Base-by-base conservation (phyloP, 2,113 vertebrate species). In the Eurystomus gularis region DNA sequence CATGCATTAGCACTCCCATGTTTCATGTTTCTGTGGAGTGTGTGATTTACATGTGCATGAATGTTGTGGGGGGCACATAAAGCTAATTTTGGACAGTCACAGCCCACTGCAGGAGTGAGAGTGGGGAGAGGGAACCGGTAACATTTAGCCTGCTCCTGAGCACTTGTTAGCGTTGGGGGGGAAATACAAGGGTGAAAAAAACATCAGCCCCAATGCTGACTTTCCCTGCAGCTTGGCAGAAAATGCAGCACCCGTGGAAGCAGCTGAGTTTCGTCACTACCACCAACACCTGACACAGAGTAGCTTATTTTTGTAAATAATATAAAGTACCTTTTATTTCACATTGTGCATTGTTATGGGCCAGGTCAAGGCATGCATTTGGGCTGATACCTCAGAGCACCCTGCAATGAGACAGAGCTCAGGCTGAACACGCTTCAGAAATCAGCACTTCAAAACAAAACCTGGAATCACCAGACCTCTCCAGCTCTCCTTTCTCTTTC, bases 281-380 rank as follows among this genome's bases (percentile, higher is more conserved):
- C 48, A 37, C 76, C 62, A 58, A 19, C 72, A 89, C 49, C 31
- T 92, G 88, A 88, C 62, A 71, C 15, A 62, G 46, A 35, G 17
- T 72, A n/a, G 49, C 40, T 87, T 87, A 85, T 69, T 91, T 91
- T 52, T 90, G 35, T 82, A 95, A 96, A 93, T 88, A 87, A 60
- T 64, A 86, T 82, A 77, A 92, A 76, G 29, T 73, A 31, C 20
- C 68, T 44, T 92, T 94, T 84, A 79, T 94, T 90, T 82, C 78
- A 54, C 66, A 61, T 11, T 1, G 0, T 37, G n/a, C n/a, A 78
- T 54, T 82, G 61, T 86, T 94, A 70, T 0, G 2, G 89, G 78
- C 54, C 75, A 68, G 65, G 91, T 48, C 88, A 83, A 54, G 57
- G 65, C 92, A 91, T 28, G 16, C 9, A 24, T 91, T 72, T 75